These are phyloP conservation scores for Rhinolophus sinicus DNA, from an alignment of 2,113 vertebrate species.

Conservation along the genomic window DNA sequence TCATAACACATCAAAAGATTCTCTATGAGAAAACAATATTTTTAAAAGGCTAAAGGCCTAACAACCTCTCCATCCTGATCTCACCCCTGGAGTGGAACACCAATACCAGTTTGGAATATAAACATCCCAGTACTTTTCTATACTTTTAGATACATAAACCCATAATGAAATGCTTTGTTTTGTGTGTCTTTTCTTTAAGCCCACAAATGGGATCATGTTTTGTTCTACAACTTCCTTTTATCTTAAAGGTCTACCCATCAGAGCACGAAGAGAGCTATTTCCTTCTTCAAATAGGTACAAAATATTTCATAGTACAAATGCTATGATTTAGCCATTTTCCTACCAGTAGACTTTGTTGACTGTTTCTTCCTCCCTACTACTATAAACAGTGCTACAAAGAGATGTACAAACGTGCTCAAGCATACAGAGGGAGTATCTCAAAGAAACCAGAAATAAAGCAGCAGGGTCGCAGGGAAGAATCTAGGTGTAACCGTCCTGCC, in stretches of 20 bases:
- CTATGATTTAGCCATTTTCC: not conserved
- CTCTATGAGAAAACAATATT: not conserved
- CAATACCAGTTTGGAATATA: not conserved
- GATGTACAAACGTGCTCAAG: not conserved
- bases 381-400: not conserved
- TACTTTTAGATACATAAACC: not conserved
- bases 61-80: not conserved
- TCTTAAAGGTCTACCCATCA: not conserved
- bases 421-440: not conserved
- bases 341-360: not conserved
- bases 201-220: constrained; percentile 1
- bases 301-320: constrained; percentile 29
- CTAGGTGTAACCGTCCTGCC: not conserved
- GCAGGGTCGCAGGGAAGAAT: not conserved
- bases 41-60: not conserved
- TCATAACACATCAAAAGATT: not conserved
- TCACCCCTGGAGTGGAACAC: not conserved
- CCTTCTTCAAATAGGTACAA: not conserved
- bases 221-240: not conserved
- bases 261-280: not conserved
- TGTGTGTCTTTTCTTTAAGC: not conserved
- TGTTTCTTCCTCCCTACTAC: not conserved
- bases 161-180: not conserved
- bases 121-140: not conserved
- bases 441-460: constrained; percentile 41